A percentile compares a stretch with the other conserved stretches of the same genome.
These are phyloP conservation scores for Sicus ferrugineus DNA, from an alignment of 2,888 invertebrate species.

Conservation along the genomic window DNA sequence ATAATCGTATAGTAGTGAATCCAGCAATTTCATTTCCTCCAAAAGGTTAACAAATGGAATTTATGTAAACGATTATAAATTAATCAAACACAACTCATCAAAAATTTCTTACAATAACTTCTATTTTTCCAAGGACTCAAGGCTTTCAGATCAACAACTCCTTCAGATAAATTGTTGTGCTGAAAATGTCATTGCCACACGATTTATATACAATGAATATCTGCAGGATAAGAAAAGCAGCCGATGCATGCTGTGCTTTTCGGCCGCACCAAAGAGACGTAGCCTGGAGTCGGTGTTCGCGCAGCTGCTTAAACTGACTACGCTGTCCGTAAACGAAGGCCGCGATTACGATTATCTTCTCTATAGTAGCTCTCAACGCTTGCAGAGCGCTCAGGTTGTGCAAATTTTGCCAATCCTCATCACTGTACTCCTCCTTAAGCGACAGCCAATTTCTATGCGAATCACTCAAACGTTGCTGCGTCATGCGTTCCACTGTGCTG, in stretches of 20 bases:
- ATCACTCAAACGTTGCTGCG: slow-evolving; percentile 15
- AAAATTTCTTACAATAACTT: too few relatives aligned
- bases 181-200: slow-evolving; percentile 21
- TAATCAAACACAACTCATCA: too few relatives aligned
- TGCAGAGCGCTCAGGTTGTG: slow-evolving; percentile 1
- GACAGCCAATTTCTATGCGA: slow-evolving; percentile 52
- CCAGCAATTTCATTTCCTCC: too few relatives aligned
- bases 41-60: too few relatives aligned
- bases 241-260: slow-evolving; percentile 48
- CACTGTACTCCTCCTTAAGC: slow-evolving; percentile 56
- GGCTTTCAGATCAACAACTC: slow-evolving; percentile 2
- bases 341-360: slow-evolving; percentile 19
- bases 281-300: slow-evolving; percentile 53
- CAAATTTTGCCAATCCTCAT: slow-evolving; percentile 30
- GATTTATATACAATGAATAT: slow-evolving; percentile 45
- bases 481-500: not conserved
- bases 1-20: too few relatives aligned
- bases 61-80: too few relatives aligned
- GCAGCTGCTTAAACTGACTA: slow-evolving; percentile 42
- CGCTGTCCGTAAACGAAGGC: slow-evolving; percentile 28
- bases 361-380: slow-evolving; percentile 6
- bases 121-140: too few relatives aligned
- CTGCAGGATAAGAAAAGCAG: slow-evolving; percentile 53
- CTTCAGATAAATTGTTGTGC: slow-evolving; percentile 17
- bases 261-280: slow-evolving; percentile 50